Evolutionary conservation across 2,113 vertebrate genomes (phyloP).

Genomic region (Elachura formosa): DNA sequence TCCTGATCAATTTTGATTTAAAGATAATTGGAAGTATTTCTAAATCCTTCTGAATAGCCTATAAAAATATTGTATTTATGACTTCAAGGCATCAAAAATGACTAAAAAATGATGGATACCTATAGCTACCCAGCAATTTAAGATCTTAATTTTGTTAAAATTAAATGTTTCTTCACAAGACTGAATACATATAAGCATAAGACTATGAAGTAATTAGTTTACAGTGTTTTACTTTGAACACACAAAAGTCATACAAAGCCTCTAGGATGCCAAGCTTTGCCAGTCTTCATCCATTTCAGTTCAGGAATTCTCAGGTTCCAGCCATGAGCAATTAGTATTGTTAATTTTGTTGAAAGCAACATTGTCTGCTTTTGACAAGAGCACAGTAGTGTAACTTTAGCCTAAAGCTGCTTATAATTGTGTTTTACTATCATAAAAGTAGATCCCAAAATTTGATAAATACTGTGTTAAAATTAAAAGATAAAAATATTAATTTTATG

Average conservation of each 20-base stretch:
- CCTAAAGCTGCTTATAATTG: neutral
- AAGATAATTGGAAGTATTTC: neutral
- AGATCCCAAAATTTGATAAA: neutral
- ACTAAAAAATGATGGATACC: neutral
- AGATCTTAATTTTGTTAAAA: neutral
- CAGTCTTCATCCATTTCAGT: neutral
- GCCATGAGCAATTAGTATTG: neutral
- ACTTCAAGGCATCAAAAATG: neutral
- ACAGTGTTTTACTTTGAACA: neutral
- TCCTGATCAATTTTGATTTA: neutral
- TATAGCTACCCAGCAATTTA: neutral
- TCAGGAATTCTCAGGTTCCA: neutral
- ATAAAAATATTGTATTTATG: neutral
- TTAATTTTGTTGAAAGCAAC: neutral
- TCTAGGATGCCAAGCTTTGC: neutral
- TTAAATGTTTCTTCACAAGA: neutral
- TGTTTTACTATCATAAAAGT: neutral
- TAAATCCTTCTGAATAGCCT: neutral
- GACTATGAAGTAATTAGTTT: neutral
- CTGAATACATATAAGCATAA: neutral
- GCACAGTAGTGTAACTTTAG: neutral
- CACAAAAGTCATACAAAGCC: neutral
- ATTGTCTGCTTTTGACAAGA: neutral
- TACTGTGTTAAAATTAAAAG: neutral
- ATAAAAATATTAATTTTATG: neutral